Conservation (phyloP, 2,888 invertebrate genomes). For the Nemapogon koenigi region DNA sequence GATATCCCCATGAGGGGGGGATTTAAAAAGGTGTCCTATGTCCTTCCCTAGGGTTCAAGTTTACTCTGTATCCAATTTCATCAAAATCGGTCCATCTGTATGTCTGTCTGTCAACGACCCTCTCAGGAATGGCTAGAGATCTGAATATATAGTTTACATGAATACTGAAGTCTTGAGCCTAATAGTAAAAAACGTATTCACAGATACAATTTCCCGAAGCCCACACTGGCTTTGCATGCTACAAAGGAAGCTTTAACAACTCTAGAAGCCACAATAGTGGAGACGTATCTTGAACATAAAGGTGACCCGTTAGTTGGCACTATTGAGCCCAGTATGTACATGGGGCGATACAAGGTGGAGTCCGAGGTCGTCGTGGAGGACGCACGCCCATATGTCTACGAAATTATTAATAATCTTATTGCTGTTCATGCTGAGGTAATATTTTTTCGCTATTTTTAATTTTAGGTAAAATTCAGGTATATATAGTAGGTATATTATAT, state of each 20-base stretch:
- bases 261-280: constrained; percentile 71
- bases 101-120: no score
- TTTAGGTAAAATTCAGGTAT: constrained; percentile 2
- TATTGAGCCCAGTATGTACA: constrained; percentile 95
- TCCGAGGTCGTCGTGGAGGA: constrained; percentile 77
- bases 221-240: constrained; percentile 72
- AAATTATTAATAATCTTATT: constrained; percentile 82
- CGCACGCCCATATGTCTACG: constrained; percentile 87
- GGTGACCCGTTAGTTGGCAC: constrained; percentile 95
- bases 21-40: no score
- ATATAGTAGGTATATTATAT: constrained; percentile 6
- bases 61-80: no score
- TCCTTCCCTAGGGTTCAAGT: no score
- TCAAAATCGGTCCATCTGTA: no score
- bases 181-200: no score
- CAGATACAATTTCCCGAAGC: constrained; percentile 77
- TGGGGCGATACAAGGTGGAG: constrained; percentile 87
- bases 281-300: constrained; percentile 87
- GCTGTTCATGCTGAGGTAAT: constrained; percentile 79
- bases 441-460: constrained; percentile 13
- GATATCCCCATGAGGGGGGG: no score
- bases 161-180: no score
- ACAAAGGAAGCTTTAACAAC: constrained; percentile 68
- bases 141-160: no score
- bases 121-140: no score